Percentiles rank a stretch among this genome's conserved stretches.
These are phyloP conservation scores for Todiramphus chloris DNA, from an alignment of 2,113 vertebrate species.

Conservation along the genomic window DNA sequence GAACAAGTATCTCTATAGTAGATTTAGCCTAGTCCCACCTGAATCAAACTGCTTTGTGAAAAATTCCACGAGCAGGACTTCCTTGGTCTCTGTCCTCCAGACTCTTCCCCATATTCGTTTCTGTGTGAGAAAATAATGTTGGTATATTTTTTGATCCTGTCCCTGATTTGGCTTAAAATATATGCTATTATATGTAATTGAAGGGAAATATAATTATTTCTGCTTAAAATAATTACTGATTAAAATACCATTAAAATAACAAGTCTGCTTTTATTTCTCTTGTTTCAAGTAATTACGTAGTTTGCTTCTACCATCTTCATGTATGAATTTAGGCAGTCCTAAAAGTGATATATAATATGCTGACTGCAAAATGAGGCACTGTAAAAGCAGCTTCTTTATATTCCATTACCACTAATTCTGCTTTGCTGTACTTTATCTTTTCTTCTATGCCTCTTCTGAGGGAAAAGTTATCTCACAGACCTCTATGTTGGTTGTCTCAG, in stretches of 20 bases:
- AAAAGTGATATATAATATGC: background rate
- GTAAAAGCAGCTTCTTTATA: background rate
- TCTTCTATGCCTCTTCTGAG: background rate
- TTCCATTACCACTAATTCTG: background rate
- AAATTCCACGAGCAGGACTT: background rate
- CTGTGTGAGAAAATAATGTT: background rate
- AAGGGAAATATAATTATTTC: conserved; percentile 36
- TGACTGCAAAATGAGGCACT: background rate
- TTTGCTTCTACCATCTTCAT: background rate
- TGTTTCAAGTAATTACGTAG: conserved; percentile 20
- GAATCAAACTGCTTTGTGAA: background rate
- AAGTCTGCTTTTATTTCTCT: conserved; percentile 26
- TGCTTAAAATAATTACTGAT: conserved; percentile 24
- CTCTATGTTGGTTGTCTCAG: background rate
- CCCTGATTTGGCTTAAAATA: background rate
- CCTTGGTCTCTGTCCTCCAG: background rate
- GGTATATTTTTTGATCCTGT: background rate
- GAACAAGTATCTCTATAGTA: background rate
- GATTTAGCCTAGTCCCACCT: background rate
- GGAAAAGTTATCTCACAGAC: background rate
- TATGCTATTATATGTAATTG: background rate
- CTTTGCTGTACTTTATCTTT: background rate
- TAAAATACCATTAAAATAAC: conserved; percentile 18
- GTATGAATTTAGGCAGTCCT: background rate
- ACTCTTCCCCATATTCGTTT: background rate